Percentiles rank a stretch among this genome's conserved stretches.
phyloP scores from a whole-genome alignment of 2,113 vertebrate species.

The Nothoprocta pentlandii region DNA sequence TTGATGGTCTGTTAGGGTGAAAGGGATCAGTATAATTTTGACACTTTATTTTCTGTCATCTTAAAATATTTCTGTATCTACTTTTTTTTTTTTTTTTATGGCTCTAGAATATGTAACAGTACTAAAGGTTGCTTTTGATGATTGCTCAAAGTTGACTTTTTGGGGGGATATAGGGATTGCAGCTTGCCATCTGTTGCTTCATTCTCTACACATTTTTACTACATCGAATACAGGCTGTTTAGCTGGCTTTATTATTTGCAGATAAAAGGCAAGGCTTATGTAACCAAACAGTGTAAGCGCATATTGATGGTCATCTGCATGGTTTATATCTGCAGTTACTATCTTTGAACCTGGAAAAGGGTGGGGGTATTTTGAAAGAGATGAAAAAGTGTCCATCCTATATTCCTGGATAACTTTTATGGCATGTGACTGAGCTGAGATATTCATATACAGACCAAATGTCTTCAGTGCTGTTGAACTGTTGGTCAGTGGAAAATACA shows the following conservation, averaged over 20 bases:
- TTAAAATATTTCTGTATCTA: neutral
- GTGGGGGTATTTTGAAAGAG: neutral
- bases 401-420: neutral
- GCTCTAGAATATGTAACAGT: neutral
- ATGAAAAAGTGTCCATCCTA: accelerated
- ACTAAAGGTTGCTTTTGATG: neutral
- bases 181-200: constrained; percentile 33
- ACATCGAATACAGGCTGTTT: neutral
- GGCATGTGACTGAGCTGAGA: accelerated
- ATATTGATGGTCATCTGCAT: neutral
- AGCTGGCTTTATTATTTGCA: neutral
- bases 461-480: neutral
- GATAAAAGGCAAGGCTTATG: neutral
- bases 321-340: neutral
- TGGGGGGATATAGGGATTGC: neutral
- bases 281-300: neutral
- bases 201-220: neutral
- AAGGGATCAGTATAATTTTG: neutral
- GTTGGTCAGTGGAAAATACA: neutral
- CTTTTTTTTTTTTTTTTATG: neutral
- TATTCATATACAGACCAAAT: neutral
- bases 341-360: neutral
- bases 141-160: neutral
- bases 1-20: neutral
- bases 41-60: neutral